Evolutionary conservation across 2,888 invertebrate species (phyloP), one percentile per base, ranked within the genome.

Genomic region (Aquatica leii): DNA sequence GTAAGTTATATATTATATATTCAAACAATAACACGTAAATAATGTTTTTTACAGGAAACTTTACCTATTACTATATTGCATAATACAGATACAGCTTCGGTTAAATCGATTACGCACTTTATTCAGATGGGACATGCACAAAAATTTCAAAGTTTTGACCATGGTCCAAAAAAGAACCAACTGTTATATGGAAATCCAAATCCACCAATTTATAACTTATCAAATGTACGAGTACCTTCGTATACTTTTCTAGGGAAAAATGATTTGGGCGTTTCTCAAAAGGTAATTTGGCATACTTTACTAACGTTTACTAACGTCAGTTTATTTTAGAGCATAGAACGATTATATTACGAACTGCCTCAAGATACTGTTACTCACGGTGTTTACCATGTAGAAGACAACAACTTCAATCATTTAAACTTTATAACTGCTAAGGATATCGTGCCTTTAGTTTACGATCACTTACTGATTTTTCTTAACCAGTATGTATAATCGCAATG

Each of bases 261-360:
- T 12, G 66, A 68, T 55, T 24, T 24, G 11, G 14, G 50, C 4
- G 50, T 50, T 6, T 31, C 31, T 8, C 14, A 50, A 14, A 12
- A 5, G 50, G 50, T 50, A 24, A 24, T 24, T 24, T 48, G 1
- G 18, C n/a, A 21, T 12, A 21, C 11, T 20, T 21, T 24, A 50
- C 12, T 1, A 24, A n/a, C 12, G 6, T 24, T 15, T 9, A 52
- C 1, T 34, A 35, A 35, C 12, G 14, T 51, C 35, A 15, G n/a
- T 14, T 87, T 20, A 84, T 78, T 80, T 46, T 63, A 82, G 80
- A 82, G 82, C 71, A 77, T 79, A 1, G 64, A 77, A 40, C 73
- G 76, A 49, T 69, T 82, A n/a, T 80, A 77, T 57, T 74, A 73
- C 1, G 68, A 71, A 9, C 66, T 82, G n/a, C 77, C 80, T 8